A percentile compares a stretch with the other conserved stretches of the same genome.
Conservation (phyloP, 2,113 vertebrate genomes). For the Fulmarus glacialis region DNA sequence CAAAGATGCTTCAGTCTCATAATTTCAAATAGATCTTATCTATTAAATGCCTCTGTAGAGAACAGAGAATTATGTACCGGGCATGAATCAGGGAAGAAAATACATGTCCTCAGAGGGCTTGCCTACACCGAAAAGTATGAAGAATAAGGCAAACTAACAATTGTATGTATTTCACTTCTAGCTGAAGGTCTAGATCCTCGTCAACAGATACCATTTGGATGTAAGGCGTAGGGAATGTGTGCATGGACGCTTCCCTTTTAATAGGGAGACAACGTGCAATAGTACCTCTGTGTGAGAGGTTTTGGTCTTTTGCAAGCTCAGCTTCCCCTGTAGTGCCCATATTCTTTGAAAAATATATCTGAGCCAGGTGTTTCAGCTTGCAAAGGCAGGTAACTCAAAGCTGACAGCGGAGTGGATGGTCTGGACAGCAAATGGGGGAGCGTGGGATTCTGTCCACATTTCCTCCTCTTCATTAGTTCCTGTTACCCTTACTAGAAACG, state of each 20-base stretch:
- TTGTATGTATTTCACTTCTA: neutral
- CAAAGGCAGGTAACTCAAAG: neutral
- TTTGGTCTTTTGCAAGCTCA: neutral
- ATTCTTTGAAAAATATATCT: neutral
- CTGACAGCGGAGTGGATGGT: neutral
- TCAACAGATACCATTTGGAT: neutral
- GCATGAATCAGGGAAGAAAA: neutral
- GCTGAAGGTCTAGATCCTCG: neutral
- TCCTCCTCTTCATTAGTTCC: neutral
- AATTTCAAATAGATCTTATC: neutral
- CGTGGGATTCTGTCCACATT: accelerated
- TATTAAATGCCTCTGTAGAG: neutral
- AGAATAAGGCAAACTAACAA: neutral
- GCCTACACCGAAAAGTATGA: neutral
- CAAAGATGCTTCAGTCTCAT: neutral
- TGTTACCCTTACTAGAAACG: neutral
- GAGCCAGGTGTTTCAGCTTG: neutral
- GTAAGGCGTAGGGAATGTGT: neutral
- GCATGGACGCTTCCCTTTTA: neutral
- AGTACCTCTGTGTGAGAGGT: neutral
- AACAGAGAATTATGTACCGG: neutral
- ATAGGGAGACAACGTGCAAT: neutral
- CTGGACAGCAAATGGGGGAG: neutral
- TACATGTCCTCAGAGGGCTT: neutral
- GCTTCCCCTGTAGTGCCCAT: neutral